Evolutionary conservation across 1,140 invertebrate species (phyloP).

Genomic region (Patella vulgata): DNA sequence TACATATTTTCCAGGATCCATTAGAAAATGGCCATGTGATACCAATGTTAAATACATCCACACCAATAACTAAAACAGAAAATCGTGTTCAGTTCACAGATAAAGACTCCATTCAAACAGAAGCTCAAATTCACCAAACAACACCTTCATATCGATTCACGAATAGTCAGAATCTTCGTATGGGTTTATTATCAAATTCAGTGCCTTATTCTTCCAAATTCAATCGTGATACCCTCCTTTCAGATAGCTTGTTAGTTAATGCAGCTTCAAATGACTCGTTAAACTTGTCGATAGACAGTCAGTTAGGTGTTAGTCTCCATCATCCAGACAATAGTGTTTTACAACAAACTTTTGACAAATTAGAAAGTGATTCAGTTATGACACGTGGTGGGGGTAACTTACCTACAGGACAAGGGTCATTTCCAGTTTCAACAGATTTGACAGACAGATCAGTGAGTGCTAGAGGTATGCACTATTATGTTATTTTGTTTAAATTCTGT

Average conservation of each 20-base stretch:
- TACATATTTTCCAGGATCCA: conserved; percentile 5
- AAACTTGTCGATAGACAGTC: conserved; percentile 23
- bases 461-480: neutral
- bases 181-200: conserved; percentile 7
- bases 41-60: conserved; percentile 3
- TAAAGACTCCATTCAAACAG: conserved; percentile 8
- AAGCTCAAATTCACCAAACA: conserved; percentile 12
- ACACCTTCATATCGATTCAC: too few species aligned
- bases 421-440: neutral
- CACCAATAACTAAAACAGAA: conserved; percentile 14
- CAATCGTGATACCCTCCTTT: neutral
- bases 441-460: neutral
- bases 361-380: neutral
- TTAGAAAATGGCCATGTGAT: neutral
- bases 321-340: conserved; percentile 1
- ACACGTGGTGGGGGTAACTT: conserved; percentile 22
- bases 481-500: too few species aligned
- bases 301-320: neutral
- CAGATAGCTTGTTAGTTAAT: conserved; percentile 40
- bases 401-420: neutral
- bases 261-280: conserved; percentile 36
- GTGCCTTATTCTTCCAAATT: neutral
- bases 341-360: neutral
- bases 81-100: conserved; percentile 28
- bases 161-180: conserved; percentile 10